A percentile compares a stretch with the other conserved stretches of the same genome.
These are phyloP conservation scores for Griposia aprilina DNA, from an alignment of 2,888 invertebrate genomes.

Conservation along the genomic window DNA sequence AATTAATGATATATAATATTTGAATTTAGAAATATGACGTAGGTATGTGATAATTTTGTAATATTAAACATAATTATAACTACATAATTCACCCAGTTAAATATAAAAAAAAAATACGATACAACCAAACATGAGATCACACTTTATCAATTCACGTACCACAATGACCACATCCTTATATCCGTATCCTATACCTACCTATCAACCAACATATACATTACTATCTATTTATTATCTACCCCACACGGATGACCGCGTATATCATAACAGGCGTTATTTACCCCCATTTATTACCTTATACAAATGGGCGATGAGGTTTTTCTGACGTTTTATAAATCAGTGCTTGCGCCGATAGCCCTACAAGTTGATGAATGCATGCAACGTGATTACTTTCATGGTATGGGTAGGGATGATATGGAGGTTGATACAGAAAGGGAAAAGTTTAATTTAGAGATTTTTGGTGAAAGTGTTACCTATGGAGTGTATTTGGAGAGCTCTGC, in stretches of 20 bases:
- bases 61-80: background rate
- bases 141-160: slow-evolving; percentile 11
- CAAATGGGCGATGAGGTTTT: slow-evolving; percentile 80
- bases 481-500: background rate
- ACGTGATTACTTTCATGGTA: slow-evolving; percentile 75
- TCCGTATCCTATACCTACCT: background rate
- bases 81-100: background rate
- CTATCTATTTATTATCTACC: slow-evolving; percentile 25
- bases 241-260: slow-evolving; percentile 39
- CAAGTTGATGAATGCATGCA: slow-evolving; percentile 84
- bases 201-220: slow-evolving; percentile 2
- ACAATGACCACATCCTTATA: slow-evolving; percentile 13
- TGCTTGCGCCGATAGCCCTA: slow-evolving; percentile 79
- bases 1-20: slow-evolving; percentile 8
- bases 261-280: slow-evolving; percentile 68
- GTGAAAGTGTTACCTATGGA: background rate
- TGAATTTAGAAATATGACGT: background rate
- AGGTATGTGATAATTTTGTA: background rate
- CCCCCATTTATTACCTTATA: slow-evolving; percentile 74
- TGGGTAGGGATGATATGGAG: slow-evolving; percentile 30
- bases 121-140: background rate
- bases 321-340: slow-evolving; percentile 85
- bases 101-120: background rate
- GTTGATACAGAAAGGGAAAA: background rate
- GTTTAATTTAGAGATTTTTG: slow-evolving; percentile 7